A percentile compares a stretch with the other conserved stretches of the same genome.
Conservation (phyloP, 2,113 vertebrate genomes). For the Mugil cephalus region DNA sequence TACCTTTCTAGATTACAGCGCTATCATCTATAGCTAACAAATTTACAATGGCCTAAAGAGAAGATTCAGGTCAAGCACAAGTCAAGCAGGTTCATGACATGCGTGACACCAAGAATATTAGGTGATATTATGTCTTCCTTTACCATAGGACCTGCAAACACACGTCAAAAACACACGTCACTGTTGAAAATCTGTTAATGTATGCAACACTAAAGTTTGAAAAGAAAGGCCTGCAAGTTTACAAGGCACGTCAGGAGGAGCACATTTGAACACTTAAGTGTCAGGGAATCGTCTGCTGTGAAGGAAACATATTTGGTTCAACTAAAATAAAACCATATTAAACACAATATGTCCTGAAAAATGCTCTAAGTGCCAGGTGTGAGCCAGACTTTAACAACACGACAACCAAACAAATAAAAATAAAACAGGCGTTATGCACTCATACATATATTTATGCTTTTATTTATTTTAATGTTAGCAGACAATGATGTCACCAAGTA, state of each 20-base stretch:
- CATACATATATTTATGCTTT: slow-evolving; percentile 19
- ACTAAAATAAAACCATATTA: slow-evolving; percentile 2
- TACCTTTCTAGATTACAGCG: not conserved
- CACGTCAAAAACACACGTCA: not conserved
- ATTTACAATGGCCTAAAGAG: not conserved
- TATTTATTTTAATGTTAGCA: not conserved
- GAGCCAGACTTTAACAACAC: not conserved
- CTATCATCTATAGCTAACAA: not conserved
- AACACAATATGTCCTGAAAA: slow-evolving; percentile 15
- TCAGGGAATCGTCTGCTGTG: slow-evolving; percentile 24
- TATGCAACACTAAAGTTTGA: slow-evolving; percentile 52
- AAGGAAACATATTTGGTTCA: slow-evolving; percentile 66
- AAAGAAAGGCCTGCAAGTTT: slow-evolving; percentile 38
- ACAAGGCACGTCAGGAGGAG: slow-evolving; percentile 30
- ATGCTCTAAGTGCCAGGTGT: not conserved
- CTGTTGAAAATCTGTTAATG: slow-evolving; percentile 67
- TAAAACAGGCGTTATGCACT: slow-evolving; percentile 6
- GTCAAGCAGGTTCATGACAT: not conserved
- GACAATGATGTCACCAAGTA: slow-evolving; percentile 17
- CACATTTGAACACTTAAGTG: slow-evolving; percentile 46
- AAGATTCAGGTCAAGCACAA: not conserved
- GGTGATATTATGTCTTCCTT: not conserved
- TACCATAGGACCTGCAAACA: not conserved
- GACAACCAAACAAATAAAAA: slow-evolving; percentile 13
- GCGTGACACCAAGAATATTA: not conserved